Evolutionary conservation across 2,888 invertebrate genomes (phyloP).

Genomic region (Lasius platythorax): DNA sequence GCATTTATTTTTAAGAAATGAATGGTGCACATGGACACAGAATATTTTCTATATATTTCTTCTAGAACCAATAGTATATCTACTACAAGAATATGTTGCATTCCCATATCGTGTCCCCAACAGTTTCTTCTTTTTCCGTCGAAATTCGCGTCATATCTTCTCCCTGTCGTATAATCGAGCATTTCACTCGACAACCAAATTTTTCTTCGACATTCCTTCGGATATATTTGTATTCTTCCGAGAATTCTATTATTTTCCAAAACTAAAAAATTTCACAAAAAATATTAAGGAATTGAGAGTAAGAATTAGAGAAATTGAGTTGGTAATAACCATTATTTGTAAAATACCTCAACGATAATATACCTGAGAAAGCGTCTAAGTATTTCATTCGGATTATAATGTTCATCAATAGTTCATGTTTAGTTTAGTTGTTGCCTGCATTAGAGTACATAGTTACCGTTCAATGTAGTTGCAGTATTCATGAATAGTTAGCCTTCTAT

Average conservation of each 20-base stretch:
- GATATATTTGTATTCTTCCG: neutral
- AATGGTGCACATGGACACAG: neutral
- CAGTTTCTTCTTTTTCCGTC: neutral
- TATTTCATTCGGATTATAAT: conserved; percentile 19
- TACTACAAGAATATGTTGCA: neutral
- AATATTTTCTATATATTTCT: neutral
- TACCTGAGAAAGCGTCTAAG: neutral
- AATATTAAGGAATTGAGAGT: neutral
- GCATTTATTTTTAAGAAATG: neutral
- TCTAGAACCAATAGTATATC: neutral
- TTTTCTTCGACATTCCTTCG: neutral
- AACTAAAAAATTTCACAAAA: neutral
- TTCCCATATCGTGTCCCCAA: neutral
- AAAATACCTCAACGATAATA: neutral
- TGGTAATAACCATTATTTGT: neutral
- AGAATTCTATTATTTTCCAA: neutral
- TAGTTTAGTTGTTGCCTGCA: conserved; percentile 6
- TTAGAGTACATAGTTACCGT: neutral
- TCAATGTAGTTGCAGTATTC: conserved; percentile 25
- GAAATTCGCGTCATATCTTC: neutral
- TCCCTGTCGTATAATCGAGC: neutral
- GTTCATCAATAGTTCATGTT: conserved; percentile 10
- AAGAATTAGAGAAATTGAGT: neutral
- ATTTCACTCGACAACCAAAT: neutral
- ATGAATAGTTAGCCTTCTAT: conserved; percentile 22